phyloP scores from a whole-genome alignment of 1,140 invertebrate genomes.

The Argopecten irradians region DNA sequence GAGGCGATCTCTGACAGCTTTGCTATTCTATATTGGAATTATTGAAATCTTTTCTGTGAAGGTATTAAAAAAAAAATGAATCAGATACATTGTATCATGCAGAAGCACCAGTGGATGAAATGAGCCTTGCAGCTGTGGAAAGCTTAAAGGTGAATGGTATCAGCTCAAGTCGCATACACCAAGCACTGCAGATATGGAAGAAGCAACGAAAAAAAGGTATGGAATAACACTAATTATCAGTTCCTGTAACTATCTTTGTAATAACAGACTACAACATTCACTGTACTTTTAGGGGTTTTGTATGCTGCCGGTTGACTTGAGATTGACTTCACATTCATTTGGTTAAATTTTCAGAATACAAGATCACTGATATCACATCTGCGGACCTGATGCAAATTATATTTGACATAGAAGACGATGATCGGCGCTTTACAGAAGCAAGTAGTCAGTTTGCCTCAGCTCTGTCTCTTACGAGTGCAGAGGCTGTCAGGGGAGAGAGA shows the following conservation, averaged over 20 bases:
- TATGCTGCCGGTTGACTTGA: too few relatives aligned
- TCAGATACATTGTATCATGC: background rate
- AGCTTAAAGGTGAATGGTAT: background rate
- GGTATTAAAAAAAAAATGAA: too few relatives aligned
- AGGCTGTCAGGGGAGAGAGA: background rate
- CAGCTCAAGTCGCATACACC: background rate
- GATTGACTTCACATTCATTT: too few relatives aligned
- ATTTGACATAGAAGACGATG: background rate
- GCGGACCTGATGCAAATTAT: background rate
- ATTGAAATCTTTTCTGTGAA: too few relatives aligned
- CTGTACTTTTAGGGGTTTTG: too few relatives aligned
- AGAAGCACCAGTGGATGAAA: background rate
- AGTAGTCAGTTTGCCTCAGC: background rate
- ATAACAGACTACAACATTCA: too few relatives aligned
- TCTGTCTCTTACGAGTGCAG: background rate
- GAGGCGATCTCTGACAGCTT: too few relatives aligned
- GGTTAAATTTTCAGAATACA: background rate
- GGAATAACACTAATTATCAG: too few relatives aligned
- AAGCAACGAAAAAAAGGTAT: background rate
- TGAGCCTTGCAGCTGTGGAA: background rate
- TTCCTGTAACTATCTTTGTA: too few relatives aligned
- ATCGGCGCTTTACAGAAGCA: background rate
- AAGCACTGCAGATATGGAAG: conserved; percentile 15
- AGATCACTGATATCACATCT: background rate
- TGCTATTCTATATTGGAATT: too few relatives aligned